A percentile compares a stretch with the other conserved stretches of the same genome.
These are phyloP conservation scores for Tanypteryx hageni DNA, from an alignment of 2,888 invertebrate species.

Conservation along the genomic window DNA sequence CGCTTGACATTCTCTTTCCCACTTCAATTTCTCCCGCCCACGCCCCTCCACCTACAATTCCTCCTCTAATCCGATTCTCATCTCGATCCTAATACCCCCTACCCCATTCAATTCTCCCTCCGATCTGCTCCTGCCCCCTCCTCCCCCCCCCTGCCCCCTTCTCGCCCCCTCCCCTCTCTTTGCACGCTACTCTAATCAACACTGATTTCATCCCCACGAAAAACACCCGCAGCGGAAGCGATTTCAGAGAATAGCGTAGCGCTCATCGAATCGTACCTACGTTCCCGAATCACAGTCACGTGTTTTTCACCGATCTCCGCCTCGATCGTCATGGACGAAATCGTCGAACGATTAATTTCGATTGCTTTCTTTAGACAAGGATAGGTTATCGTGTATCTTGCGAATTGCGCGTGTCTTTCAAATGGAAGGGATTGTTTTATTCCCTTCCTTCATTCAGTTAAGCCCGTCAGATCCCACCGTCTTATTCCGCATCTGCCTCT, in stretches of 20 bases:
- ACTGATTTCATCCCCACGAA: slow-evolving; percentile 33
- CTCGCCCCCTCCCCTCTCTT: background rate
- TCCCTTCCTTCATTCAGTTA: background rate
- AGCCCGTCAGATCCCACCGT: background rate
- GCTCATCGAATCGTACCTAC: slow-evolving; percentile 19
- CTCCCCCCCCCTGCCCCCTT: background rate
- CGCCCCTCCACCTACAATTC: slow-evolving; percentile 21
- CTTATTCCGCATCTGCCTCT: background rate
- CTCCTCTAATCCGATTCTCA: slow-evolving; percentile 59
- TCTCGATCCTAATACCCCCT: slow-evolving; percentile 58
- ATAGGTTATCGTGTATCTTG: background rate
- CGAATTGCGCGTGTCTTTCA: background rate
- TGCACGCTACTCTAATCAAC: slow-evolving; percentile 57
- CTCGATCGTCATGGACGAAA: background rate
- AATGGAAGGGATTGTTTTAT: background rate
- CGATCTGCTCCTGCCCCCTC: background rate
- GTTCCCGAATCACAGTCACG: slow-evolving; percentile 31
- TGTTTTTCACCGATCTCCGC: background rate
- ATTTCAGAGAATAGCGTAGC: slow-evolving; percentile 32
- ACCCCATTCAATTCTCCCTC: slow-evolving; percentile 3
- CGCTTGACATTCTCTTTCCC: slow-evolving; percentile 1
- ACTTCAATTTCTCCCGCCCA: slow-evolving; percentile 31
- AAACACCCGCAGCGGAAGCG: slow-evolving; percentile 43
- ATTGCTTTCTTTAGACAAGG: background rate
- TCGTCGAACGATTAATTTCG: background rate